Evolutionary conservation across 2,888 invertebrate species (phyloP).

Genomic region (Lissonota sp.): DNA sequence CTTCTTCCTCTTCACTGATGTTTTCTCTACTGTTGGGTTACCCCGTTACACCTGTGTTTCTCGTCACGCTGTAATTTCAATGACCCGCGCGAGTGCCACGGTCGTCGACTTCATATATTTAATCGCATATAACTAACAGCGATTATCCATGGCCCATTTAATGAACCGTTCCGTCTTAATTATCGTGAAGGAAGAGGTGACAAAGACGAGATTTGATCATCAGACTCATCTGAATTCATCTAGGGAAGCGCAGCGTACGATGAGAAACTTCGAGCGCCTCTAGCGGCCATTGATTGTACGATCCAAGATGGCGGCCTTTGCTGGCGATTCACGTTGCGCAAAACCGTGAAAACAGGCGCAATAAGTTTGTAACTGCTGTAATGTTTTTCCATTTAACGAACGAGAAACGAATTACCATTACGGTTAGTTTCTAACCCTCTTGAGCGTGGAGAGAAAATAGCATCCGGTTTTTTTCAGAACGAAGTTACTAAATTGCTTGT

Average conservation of each 20-base stretch:
- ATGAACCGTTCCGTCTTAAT: not conserved
- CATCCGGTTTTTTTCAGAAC: not conserved
- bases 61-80: slow-evolving; percentile 48
- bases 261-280: too few species aligned
- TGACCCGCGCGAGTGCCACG: slow-evolving; percentile 49
- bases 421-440: not conserved
- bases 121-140: slow-evolving; percentile 32
- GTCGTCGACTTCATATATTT: slow-evolving; percentile 30
- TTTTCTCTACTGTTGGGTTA: slow-evolving; percentile 18
- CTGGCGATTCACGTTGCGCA: too few species aligned
- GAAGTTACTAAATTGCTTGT: not conserved
- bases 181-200: not conserved
- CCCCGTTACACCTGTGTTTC: slow-evolving; percentile 58
- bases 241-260: too few species aligned
- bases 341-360: too few species aligned
- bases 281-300: too few species aligned
- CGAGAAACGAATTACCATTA: not conserved
- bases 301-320: too few species aligned
- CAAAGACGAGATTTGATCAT: too few species aligned
- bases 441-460: not conserved
- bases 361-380: too few species aligned
- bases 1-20: not conserved
- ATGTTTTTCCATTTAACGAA: too few species aligned
- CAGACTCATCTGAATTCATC: too few species aligned
- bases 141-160: slow-evolving; percentile 13